A percentile compares a stretch with the other conserved stretches of the same genome.
These are phyloP conservation scores for Scaptomyza tumidula DNA, from an alignment of 2,888 invertebrate species.

Conservation along the genomic window DNA sequence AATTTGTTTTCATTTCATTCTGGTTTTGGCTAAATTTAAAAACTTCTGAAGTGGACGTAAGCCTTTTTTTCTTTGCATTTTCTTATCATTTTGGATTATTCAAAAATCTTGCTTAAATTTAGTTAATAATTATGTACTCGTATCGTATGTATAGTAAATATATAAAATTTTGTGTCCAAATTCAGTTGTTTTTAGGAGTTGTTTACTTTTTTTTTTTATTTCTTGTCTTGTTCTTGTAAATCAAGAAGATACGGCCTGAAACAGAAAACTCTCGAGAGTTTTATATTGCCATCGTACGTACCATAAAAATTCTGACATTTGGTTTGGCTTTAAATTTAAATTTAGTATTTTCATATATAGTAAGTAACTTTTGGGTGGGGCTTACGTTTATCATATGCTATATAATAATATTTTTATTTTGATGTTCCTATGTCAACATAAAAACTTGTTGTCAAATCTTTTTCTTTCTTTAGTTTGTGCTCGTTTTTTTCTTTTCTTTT, in stretches of 20 bases:
- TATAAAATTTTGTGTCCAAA: conserved; percentile 81
- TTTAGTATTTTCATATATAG: conserved; percentile 36
- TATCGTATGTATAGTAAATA: conserved; percentile 70
- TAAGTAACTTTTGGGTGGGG: conserved; percentile 75
- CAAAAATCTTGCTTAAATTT: conserved; percentile 73
- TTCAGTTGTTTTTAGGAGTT: conserved; percentile 84
- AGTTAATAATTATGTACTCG: conserved; percentile 65
- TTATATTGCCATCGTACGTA: conserved; percentile 16
- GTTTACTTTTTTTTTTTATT: no score
- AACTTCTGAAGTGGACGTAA: conserved; percentile 69
- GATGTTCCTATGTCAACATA: conserved; percentile 62
- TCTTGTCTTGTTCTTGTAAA: conserved; percentile 40
- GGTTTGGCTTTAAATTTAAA: conserved; percentile 21
- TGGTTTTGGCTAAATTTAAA: conserved; percentile 53
- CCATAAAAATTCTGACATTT: conserved; percentile 35
- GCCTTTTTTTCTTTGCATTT: conserved; percentile 26
- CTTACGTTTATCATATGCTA: conserved; percentile 72
- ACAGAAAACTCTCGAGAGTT: conserved; percentile 47
- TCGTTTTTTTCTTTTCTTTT: conserved; percentile 26
- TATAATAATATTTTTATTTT: conserved; percentile 45
- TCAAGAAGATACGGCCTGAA: conserved; percentile 33
- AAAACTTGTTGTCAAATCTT: conserved; percentile 68
- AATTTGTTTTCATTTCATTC: conserved; percentile 16
- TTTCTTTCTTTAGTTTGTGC: conserved; percentile 44
- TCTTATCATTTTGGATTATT: conserved; percentile 40